These are phyloP conservation scores for Agelastica alni DNA, from an alignment of 2,888 invertebrate genomes.

Conservation along the genomic window DNA sequence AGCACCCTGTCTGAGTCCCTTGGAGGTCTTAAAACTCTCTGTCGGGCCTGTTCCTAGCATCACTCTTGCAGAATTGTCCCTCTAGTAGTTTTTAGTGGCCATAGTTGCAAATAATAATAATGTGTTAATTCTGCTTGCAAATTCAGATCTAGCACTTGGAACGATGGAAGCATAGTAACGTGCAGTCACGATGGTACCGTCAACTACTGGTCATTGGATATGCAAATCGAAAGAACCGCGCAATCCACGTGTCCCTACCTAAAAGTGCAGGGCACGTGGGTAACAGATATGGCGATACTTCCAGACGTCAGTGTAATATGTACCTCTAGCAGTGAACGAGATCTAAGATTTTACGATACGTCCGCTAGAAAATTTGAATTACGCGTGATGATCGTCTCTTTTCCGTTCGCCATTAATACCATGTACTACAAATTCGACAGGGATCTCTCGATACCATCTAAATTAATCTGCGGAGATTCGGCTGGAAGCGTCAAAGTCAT, in stretches of 20 bases:
- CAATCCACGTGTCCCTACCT: slow-evolving; percentile 68
- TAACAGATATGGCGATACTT: slow-evolving; percentile 73
- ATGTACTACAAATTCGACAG: slow-evolving; percentile 67
- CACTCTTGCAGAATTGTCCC: too few relatives aligned
- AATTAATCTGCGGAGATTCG: slow-evolving; percentile 74
- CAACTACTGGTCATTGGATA: slow-evolving; percentile 77
- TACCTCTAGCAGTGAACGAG: slow-evolving; percentile 76
- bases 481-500: slow-evolving; percentile 71
- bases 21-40: too few relatives aligned
- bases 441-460: slow-evolving; percentile 63
- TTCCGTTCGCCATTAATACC: slow-evolving; percentile 62
- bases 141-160: slow-evolving; percentile 61
- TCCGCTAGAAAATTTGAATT: slow-evolving; percentile 74
- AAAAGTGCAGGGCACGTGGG: slow-evolving; percentile 67
- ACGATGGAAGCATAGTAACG: slow-evolving; percentile 73
- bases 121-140: too few relatives aligned
- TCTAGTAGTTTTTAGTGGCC: too few relatives aligned
- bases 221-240: slow-evolving; percentile 67
- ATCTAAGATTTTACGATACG: slow-evolving; percentile 77
- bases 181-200: slow-evolving; percentile 77
- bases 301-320: slow-evolving; percentile 79
- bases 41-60: too few relatives aligned
- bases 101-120: too few relatives aligned
- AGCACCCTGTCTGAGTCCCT: too few relatives aligned
- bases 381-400: slow-evolving; percentile 70